phyloP scores from a whole-genome alignment of 2,888 invertebrate genomes.

The Cerastis leucographa region DNA sequence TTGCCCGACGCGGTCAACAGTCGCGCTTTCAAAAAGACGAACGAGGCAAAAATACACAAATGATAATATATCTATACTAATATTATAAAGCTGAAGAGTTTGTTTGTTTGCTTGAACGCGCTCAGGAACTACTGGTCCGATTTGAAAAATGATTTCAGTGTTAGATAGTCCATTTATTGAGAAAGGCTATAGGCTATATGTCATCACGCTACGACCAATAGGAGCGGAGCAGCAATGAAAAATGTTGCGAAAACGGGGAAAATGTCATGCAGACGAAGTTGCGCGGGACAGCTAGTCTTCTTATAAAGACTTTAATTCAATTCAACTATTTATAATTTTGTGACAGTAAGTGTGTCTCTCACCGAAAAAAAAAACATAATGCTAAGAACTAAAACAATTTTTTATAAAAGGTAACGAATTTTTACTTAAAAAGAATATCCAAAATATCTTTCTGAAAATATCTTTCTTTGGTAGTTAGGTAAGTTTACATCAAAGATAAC shows the following conservation, averaged over 20 bases:
- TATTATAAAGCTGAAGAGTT: too few species aligned
- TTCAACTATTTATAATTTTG: neutral
- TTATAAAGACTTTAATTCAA: neutral
- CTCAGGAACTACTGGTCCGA: too few species aligned
- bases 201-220: too few species aligned
- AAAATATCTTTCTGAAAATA: slow-evolving; percentile 13
- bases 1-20: neutral
- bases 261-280: too few species aligned
- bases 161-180: too few species aligned
- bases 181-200: too few species aligned
- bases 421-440: slow-evolving; percentile 3
- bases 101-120: too few species aligned
- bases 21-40: neutral
- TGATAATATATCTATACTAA: too few species aligned
- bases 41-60: neutral
- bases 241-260: too few species aligned
- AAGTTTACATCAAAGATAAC: slow-evolving; percentile 48
- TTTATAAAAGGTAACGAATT: neutral
- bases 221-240: too few species aligned
- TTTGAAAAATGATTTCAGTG: too few species aligned
- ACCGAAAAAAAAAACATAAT: neutral
- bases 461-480: slow-evolving; percentile 5
- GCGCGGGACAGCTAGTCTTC: too few species aligned
- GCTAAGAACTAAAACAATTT: neutral
- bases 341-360: neutral